phyloP scores from a whole-genome alignment of 2,888 invertebrate genomes.

The Lacanobia wlatinum region DNA sequence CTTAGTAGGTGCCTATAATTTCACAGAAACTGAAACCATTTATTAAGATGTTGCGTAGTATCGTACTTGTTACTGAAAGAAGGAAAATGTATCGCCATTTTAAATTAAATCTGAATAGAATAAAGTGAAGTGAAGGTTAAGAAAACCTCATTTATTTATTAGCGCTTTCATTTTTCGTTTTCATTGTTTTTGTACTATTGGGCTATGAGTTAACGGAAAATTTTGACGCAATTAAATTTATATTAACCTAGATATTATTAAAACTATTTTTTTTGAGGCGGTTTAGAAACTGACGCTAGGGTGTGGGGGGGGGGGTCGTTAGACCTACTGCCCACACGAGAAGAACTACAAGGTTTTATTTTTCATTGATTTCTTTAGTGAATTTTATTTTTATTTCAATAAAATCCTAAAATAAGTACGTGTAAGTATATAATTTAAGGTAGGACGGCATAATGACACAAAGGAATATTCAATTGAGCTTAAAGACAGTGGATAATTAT shows the following conservation, averaged over 20 bases:
- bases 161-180: too few species aligned
- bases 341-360: background rate
- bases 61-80: background rate
- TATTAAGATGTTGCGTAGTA: background rate
- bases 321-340: too few species aligned
- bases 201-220: background rate
- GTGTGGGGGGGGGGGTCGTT: too few species aligned
- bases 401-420: background rate
- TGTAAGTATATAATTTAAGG: background rate
- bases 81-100: background rate
- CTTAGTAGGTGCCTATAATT: slow-evolving; percentile 9
- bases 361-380: background rate
- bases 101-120: background rate
- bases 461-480: background rate
- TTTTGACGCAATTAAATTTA: too few species aligned
- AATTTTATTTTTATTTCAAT: too few species aligned
- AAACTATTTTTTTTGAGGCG: too few species aligned
- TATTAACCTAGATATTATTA: too few species aligned
- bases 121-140: background rate
- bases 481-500: background rate
- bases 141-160: background rate
- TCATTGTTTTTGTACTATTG: background rate
- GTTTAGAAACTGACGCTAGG: too few species aligned
- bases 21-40: slow-evolving; percentile 33
- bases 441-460: background rate